A percentile compares a stretch with the other conserved stretches of the same genome.
phyloP scores from a whole-genome alignment of 2,888 invertebrate species.

The Tetanocera ferruginea region DNA sequence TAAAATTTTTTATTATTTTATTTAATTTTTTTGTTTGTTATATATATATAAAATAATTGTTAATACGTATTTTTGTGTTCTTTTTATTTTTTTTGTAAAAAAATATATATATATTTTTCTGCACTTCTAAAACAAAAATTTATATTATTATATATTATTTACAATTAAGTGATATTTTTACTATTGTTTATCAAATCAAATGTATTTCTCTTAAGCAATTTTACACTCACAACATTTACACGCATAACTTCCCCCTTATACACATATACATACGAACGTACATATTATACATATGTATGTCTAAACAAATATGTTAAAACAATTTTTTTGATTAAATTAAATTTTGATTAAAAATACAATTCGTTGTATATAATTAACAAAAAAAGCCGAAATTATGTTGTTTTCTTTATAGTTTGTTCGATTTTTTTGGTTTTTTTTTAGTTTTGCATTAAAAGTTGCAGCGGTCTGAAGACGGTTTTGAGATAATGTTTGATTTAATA shows the following conservation, averaged over 20 bases:
- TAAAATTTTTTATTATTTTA: slow-evolving; percentile 27
- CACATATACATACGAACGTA: not conserved
- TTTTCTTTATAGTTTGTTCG: slow-evolving; percentile 23
- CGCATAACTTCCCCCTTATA: slow-evolving; percentile 32
- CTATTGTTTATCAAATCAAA: slow-evolving; percentile 20
- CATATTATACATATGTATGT: slow-evolving; percentile 8
- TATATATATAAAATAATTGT: not conserved
- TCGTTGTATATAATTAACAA: slow-evolving; percentile 32
- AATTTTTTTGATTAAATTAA: slow-evolving; percentile 16
- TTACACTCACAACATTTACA: slow-evolving; percentile 23
- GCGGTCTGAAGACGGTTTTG: too few species aligned
- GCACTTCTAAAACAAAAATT: slow-evolving; percentile 6
- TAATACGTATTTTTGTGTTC: slow-evolving; percentile 6
- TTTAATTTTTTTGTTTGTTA: slow-evolving; percentile 3
- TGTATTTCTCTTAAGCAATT: slow-evolving; percentile 31
- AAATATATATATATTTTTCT: too few species aligned
- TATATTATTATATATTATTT: slow-evolving; percentile 3
- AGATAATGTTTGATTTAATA: too few species aligned
- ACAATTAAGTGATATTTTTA: slow-evolving; percentile 30
- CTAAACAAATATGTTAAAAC: not conserved
- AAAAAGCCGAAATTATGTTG: slow-evolving; percentile 27
- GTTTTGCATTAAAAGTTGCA: too few species aligned
- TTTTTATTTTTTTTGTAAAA: slow-evolving; percentile 15
- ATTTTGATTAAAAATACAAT: slow-evolving; percentile 33
- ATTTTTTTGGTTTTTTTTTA: not conserved